phyloP scores from a whole-genome alignment of 2,113 vertebrate genomes.

The Oxyruncus cristatus region DNA sequence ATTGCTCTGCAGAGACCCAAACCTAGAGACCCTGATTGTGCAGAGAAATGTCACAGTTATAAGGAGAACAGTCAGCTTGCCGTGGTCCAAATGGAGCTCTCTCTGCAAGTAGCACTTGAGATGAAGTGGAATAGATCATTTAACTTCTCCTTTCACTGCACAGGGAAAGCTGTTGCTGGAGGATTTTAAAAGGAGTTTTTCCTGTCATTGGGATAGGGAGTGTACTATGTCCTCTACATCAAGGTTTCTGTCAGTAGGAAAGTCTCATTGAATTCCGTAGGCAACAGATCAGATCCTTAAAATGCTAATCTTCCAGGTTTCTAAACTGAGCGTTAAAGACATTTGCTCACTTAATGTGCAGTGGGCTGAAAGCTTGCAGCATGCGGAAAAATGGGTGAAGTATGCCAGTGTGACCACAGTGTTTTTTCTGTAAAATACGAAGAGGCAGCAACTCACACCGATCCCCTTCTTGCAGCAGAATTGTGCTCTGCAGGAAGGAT shows the following conservation, averaged over 20 bases:
- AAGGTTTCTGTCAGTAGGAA: neutral
- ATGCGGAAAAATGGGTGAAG: neutral
- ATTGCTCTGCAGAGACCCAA: conserved; percentile 20
- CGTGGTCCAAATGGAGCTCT: neutral
- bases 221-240: neutral
- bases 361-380: conserved; percentile 6
- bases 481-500: neutral
- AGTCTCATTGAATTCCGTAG: neutral
- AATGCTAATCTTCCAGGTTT: neutral
- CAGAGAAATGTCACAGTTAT: neutral
- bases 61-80: neutral
- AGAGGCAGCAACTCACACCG: neutral
- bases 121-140: conserved; percentile 23
- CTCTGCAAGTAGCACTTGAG: neutral
- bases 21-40: neutral
- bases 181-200: neutral
- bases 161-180: neutral
- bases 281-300: neutral
- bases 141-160: neutral
- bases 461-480: neutral
- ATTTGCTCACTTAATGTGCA: neutral
- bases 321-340: neutral
- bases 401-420: neutral
- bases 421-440: neutral
- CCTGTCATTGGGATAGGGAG: neutral